These are phyloP conservation scores for Zophobas atratus DNA, from an alignment of 1,140 invertebrate genomes.

Conservation along the genomic window DNA sequence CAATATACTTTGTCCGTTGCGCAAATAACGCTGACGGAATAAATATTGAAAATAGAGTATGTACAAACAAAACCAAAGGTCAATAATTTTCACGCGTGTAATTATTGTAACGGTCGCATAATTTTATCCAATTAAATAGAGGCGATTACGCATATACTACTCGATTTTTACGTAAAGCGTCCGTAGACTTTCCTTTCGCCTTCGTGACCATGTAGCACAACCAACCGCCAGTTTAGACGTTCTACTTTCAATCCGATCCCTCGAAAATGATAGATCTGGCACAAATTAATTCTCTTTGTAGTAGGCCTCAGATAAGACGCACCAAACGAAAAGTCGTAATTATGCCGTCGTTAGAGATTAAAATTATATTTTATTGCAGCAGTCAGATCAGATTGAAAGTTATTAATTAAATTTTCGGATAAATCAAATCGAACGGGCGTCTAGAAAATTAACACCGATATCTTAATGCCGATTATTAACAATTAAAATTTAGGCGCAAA, in stretches of 20 bases:
- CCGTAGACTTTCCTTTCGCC: no score
- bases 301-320: background rate
- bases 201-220: no score
- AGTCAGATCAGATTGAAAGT: background rate
- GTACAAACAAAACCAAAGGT: no score
- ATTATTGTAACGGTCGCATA: no score
- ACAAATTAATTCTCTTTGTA: conserved; percentile 7
- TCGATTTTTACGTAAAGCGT: no score
- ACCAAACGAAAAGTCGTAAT: conserved; percentile 11
- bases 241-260: background rate
- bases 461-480: conserved; percentile 13
- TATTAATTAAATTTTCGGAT: conserved; percentile 6
- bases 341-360: conserved; percentile 7
- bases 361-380: conserved; percentile 6
- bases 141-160: no score
- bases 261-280: conserved; percentile 2
- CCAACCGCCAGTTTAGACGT: background rate
- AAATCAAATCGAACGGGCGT: conserved; percentile 1
- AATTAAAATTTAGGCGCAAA: conserved; percentile 25
- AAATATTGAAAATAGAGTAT: no score
- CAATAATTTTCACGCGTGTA: no score
- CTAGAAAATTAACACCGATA: conserved; percentile 15
- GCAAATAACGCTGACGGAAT: no score
- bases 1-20: no score
- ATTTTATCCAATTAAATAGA: no score